Evolutionary conservation across 2,888 invertebrate species (phyloP).

Genomic region (Coelinius sp.): DNA sequence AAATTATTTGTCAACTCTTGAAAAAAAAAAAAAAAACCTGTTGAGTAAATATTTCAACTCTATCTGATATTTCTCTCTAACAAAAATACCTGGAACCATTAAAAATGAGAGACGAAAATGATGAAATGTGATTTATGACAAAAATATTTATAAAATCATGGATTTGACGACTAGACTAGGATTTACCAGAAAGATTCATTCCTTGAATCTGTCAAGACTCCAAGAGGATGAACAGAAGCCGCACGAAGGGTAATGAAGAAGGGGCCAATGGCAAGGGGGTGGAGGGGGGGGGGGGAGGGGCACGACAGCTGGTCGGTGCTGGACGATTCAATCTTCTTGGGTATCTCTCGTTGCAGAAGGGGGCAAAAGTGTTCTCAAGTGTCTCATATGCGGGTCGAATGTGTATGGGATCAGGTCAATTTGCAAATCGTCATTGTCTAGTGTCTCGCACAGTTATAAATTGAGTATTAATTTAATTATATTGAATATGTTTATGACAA

Average conservation of each 20-base stretch:
- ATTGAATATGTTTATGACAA: too few species aligned
- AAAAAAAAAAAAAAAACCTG: too few species aligned
- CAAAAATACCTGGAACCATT: too few species aligned
- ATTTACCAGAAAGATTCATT: background rate
- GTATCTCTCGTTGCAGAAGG: slow-evolving; percentile 31
- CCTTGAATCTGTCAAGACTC: slow-evolving; percentile 12
- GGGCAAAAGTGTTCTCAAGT: slow-evolving; percentile 53
- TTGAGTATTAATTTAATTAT: background rate
- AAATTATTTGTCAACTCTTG: too few species aligned
- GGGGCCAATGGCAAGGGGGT: slow-evolving; percentile 14
- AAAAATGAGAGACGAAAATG: too few species aligned
- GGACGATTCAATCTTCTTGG: slow-evolving; percentile 45
- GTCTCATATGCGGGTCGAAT: slow-evolving; percentile 58
- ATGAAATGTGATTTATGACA: too few species aligned
- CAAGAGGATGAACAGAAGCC: slow-evolving; percentile 14
- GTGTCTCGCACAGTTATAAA: background rate
- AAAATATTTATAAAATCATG: too few species aligned
- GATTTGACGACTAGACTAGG: too few species aligned
- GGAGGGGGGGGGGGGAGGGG: background rate
- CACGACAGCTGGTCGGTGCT: slow-evolving; percentile 43
- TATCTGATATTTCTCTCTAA: too few species aligned
- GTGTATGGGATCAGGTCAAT: slow-evolving; percentile 19
- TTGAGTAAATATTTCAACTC: too few species aligned
- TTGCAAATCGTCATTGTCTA: background rate
- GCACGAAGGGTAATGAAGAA: background rate